A percentile compares a stretch with the other conserved stretches of the same genome.
These are phyloP conservation scores for Catocala sponsa DNA, from an alignment of 2,888 invertebrate genomes.

Conservation along the genomic window DNA sequence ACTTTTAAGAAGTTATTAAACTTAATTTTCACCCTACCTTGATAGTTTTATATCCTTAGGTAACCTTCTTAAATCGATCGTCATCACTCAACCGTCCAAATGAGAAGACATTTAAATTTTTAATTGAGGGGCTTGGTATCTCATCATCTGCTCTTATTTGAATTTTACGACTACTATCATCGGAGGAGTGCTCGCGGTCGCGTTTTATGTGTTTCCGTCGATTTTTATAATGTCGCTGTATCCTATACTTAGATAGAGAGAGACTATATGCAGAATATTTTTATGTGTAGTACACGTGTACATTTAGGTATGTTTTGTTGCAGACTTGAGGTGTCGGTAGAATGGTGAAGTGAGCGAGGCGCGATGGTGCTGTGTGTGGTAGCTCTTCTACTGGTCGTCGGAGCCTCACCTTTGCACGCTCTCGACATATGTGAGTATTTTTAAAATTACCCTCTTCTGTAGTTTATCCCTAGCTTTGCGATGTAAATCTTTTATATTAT, in stretches of 20 bases:
- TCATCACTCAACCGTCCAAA: conserved; percentile 2
- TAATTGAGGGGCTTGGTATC: conserved; percentile 12
- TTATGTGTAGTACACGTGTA: background rate
- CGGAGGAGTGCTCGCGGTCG: conserved; percentile 4
- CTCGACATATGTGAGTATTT: conserved; percentile 80
- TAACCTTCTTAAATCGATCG: too few relatives aligned
- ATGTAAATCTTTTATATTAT: conserved; percentile 6
- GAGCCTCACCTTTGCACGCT: conserved; percentile 63
- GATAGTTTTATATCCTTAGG: conserved; percentile 5
- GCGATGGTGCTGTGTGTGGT: conserved; percentile 75
- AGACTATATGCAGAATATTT: background rate
- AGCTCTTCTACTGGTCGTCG: conserved; percentile 68
- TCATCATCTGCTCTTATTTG: conserved; percentile 17
- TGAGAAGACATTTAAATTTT: conserved; percentile 11
- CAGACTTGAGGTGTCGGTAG: conserved; percentile 66
- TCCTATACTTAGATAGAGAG: background rate
- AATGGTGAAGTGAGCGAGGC: conserved; percentile 78
- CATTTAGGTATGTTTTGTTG: conserved; percentile 47
- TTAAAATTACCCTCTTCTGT: background rate
- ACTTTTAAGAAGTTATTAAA: conserved; percentile 11
- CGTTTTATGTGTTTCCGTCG: conserved; percentile 21
- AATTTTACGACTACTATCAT: conserved; percentile 17
- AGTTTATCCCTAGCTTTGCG: conserved; percentile 13
- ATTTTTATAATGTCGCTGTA: conserved; percentile 15
- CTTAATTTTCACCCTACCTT: background rate